A percentile compares a stretch with the other conserved stretches of the same genome.
These are phyloP conservation scores for Xylota segnis DNA, from an alignment of 2,888 invertebrate genomes.

Conservation along the genomic window DNA sequence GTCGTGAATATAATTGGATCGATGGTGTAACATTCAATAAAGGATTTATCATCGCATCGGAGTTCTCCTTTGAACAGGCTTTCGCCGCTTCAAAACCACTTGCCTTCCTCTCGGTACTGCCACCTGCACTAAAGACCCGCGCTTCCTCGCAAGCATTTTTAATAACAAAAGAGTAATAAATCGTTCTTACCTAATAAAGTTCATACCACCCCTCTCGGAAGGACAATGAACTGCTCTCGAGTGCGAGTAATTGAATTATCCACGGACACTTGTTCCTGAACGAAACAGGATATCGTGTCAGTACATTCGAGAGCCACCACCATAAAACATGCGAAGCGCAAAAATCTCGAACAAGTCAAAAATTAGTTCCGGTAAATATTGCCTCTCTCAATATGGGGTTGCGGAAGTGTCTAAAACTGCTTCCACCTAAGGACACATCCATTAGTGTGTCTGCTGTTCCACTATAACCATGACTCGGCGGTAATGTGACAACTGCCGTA, in stretches of 20 bases:
- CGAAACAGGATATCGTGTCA: slow-evolving; percentile 50
- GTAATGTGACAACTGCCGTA: slow-evolving; percentile 71
- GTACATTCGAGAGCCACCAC: slow-evolving; percentile 25
- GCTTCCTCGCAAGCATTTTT: slow-evolving; percentile 22
- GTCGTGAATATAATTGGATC: background rate
- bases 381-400: slow-evolving; percentile 40
- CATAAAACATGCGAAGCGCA: slow-evolving; percentile 59
- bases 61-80: no score
- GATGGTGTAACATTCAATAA: background rate
- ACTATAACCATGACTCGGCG: slow-evolving; percentile 66
- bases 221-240: slow-evolving; percentile 78
- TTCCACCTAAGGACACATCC: slow-evolving; percentile 62
- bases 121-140: slow-evolving; percentile 9
- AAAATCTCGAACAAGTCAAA: slow-evolving; percentile 60
- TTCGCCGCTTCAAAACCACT: background rate
- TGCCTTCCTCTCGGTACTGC: no score
- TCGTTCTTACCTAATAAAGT: slow-evolving; percentile 57
- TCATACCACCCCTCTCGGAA: background rate
- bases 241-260: slow-evolving; percentile 82
- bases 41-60: background rate
- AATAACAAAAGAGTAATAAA: slow-evolving; percentile 62
- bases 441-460: slow-evolving; percentile 30
- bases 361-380: slow-evolving; percentile 72
- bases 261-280: slow-evolving; percentile 82
- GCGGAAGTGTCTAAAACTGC: slow-evolving; percentile 42